Evolutionary conservation across 2,888 invertebrate species (phyloP), one percentile per base, ranked within the genome.

Genomic region (Andrena camellia): DNA sequence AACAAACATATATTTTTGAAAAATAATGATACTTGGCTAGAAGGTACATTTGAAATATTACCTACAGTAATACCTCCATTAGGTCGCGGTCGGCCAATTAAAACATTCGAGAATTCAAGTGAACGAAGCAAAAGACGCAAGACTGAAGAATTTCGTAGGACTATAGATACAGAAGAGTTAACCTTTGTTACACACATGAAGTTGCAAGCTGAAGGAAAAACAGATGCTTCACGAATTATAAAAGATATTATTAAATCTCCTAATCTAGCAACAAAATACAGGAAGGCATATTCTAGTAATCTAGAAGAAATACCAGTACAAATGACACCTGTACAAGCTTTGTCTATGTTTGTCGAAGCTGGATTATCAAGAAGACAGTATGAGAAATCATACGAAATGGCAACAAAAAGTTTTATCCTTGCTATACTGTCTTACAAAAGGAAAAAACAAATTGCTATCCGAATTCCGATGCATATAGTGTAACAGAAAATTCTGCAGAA

Each of bases 331-430:
- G 13, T 59, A 29, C 59, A 59, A 31, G 59, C 59, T 8, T 59
- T 59, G 29, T 59, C 59, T 26, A 59, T 59, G 26, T 59, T 26
- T 59, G 59, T 59, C 26, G 59, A 29, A 59, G 59, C 59, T 59
- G 59, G 26, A 26, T 26, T 59, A 2, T 59, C 59, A 31, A 23
- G 29, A 17, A 26, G 29, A 13, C 59, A 59, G 26, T 59, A 59
- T 59, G 29, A 26, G 29, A 26, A 59, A 59, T 29, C 26, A 26
- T 59, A 26, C 3, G 59, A 5, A 59, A 26, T 26, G 17, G 17
- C 26, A 23, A 10, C 17, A 59, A 59, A 59, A 64, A 64, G 13
- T 42, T 23, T 13, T 64, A 42, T 5, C 26, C 64, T 8, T 64
- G 20, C 3, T 64, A 64, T 42, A 48, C 10, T 42, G 7, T 17